Evolutionary conservation across 2,113 vertebrate genomes (phyloP).

Genomic region (Ophthalmolycus amberensis): DNA sequence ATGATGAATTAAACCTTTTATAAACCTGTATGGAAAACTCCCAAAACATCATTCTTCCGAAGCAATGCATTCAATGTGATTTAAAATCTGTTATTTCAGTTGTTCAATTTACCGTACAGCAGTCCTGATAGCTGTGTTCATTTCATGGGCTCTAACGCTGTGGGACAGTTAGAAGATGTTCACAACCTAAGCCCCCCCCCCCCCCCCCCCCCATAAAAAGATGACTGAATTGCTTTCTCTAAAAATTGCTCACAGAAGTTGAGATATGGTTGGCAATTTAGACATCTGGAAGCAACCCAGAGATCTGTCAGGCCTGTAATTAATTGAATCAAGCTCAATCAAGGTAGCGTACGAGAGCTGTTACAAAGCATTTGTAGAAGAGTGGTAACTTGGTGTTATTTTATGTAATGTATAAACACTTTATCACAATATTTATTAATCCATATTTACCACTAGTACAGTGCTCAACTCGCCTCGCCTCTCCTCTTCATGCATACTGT

Average conservation of each 20-base stretch:
- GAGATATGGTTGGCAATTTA: slow-evolving; percentile 16
- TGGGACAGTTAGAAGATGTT: slow-evolving; percentile 6
- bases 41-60: slow-evolving; percentile 14
- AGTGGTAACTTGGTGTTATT: background rate
- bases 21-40: slow-evolving; percentile 3
- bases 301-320: slow-evolving; percentile 12
- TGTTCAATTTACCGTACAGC: slow-evolving; percentile 12
- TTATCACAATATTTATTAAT: background rate
- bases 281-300: slow-evolving; percentile 30
- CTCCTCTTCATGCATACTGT: slow-evolving; percentile 3
- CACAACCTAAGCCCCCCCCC: background rate
- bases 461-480: background rate
- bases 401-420: slow-evolving; percentile 11
- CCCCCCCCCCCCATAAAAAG: background rate
- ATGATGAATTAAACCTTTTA: slow-evolving; percentile 24
- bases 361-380: slow-evolving; percentile 4
- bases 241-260: slow-evolving; percentile 20
- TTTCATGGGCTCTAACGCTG: background rate
- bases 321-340: background rate
- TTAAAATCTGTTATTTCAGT: slow-evolving; percentile 14
- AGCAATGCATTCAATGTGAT: slow-evolving; percentile 14
- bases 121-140: background rate
- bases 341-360: background rate
- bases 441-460: slow-evolving; percentile 10
- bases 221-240: slow-evolving; percentile 11